Evolutionary conservation across 1,140 invertebrate genomes (phyloP).

Genomic region (Danaus plexippus): DNA sequence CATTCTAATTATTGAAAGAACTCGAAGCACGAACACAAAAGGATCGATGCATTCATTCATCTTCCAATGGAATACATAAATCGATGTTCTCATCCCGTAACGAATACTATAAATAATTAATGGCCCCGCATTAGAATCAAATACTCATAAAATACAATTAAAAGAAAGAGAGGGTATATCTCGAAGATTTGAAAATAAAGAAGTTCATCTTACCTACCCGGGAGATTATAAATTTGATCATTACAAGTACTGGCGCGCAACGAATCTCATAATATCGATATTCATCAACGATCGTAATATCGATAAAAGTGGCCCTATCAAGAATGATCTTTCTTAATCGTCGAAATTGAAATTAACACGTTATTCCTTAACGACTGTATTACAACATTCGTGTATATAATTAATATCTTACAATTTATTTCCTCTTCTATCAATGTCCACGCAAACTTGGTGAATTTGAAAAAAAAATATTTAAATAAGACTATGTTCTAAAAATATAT

Average conservation of each 20-base stretch:
- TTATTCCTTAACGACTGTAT: too few species aligned
- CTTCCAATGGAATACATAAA: slow-evolving; percentile 55
- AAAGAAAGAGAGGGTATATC: slow-evolving; percentile 64
- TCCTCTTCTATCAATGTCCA: too few species aligned
- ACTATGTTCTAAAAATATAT: too few species aligned
- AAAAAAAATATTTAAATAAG: too few species aligned
- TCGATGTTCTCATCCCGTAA: slow-evolving; percentile 60
- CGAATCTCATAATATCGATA: slow-evolving; percentile 66
- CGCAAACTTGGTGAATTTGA: too few species aligned
- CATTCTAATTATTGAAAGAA: slow-evolving; percentile 19
- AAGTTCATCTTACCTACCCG: slow-evolving; percentile 63
- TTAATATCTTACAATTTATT: too few species aligned
- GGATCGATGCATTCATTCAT: slow-evolving; percentile 51
- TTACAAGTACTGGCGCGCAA: slow-evolving; percentile 64
- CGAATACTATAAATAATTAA: slow-evolving; percentile 72
- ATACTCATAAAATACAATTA: slow-evolving; percentile 72
- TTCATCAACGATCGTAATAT: slow-evolving; percentile 42
- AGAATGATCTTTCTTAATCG: slow-evolving; percentile 8
- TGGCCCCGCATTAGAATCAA: slow-evolving; percentile 69
- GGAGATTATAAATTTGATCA: slow-evolving; percentile 70
- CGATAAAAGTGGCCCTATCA: slow-evolving; percentile 14
- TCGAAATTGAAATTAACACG: too few species aligned
- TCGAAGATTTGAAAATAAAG: slow-evolving; percentile 64
- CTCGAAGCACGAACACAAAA: slow-evolving; percentile 33
- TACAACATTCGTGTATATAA: too few species aligned